Evolutionary conservation across 2,888 invertebrate genomes (phyloP), one percentile per base, ranked within the genome.

Genomic region (Dysmachus trigonus): DNA sequence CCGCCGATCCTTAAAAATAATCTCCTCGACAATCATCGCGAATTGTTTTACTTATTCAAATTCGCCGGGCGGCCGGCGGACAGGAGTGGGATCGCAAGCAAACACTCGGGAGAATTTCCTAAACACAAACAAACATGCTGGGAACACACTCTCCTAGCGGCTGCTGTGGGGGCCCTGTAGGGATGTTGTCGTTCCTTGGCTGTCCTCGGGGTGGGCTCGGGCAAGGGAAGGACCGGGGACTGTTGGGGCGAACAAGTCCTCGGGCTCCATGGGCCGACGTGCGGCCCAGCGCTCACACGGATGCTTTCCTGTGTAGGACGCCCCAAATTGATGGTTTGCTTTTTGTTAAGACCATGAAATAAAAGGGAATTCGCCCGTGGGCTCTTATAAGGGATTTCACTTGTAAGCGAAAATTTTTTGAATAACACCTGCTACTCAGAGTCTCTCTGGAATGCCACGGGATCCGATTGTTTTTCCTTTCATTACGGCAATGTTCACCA

Each of bases 21-120:
- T 83, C 83, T 83, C 41, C 38, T 83, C 72, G 72, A 72, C 83
- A 83, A 83, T 83, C 83, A 83, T 83, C 41, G 83, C 35, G 83
- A 83, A 83, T 83, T 83, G 83, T 83, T 83, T 83, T 83, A 83
- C 72, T 82, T 82, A 82, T 82, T 82, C 81, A 82, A 82, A 82
- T 82, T 82, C 62, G 10, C 41, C 18, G 38, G 30, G 13, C 38
- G 15, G n/a, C n/a, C n/a, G n/a, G n/a, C n/a, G n/a, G n/a, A n/a
- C 30, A 27, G 83, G n/a, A 72, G 83, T 8, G 47, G 72, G 35
- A 72, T 83, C 18, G 18, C 72, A 72, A 83, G 41, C 83, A 83
- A 83, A 72, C 41, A 71, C 72, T 83, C 13, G 31, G 72, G 72
- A 30, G 22, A n/a, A 83, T 72, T 72, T 83, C 41, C 83, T 38